These are phyloP conservation scores for Uloborus plumipes DNA, from an alignment of 2,888 invertebrate species.

Conservation along the genomic window DNA sequence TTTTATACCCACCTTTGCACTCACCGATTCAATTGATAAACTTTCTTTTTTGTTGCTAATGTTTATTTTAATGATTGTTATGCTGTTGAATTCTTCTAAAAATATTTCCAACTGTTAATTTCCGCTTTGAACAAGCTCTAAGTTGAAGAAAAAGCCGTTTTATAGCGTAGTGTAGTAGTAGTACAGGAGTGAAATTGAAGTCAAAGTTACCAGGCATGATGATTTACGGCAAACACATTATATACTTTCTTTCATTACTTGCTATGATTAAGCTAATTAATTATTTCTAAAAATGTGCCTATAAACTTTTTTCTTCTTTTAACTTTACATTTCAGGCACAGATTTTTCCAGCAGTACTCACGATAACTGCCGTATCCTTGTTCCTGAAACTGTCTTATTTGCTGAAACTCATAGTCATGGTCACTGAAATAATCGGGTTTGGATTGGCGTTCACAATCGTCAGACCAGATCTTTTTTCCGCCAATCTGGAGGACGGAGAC, in stretches of 20 bases:
- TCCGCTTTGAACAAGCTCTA: no score
- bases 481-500: slow-evolving; percentile 45
- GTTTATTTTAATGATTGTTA: no score
- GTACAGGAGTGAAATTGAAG: no score
- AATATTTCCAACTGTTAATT: no score
- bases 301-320: neutral
- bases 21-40: no score
- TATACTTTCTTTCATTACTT: neutral
- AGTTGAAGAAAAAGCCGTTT: no score
- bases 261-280: no score
- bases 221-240: neutral
- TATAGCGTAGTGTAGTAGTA: no score
- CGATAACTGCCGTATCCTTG: slow-evolving; percentile 85
- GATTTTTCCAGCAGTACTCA: slow-evolving; percentile 79
- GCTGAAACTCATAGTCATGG: slow-evolving; percentile 83
- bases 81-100: no score
- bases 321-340: slow-evolving; percentile 36
- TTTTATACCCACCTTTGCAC: no score
- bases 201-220: no score
- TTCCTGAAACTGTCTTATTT: slow-evolving; percentile 88
- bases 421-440: slow-evolving; percentile 68
- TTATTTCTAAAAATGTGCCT: neutral
- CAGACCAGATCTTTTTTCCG: slow-evolving; percentile 52
- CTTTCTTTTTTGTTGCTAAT: no score
- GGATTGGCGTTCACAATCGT: slow-evolving; percentile 40